Evolutionary conservation across 2,888 invertebrate species (phyloP).

Genomic region (Philopedon plagiatum): DNA sequence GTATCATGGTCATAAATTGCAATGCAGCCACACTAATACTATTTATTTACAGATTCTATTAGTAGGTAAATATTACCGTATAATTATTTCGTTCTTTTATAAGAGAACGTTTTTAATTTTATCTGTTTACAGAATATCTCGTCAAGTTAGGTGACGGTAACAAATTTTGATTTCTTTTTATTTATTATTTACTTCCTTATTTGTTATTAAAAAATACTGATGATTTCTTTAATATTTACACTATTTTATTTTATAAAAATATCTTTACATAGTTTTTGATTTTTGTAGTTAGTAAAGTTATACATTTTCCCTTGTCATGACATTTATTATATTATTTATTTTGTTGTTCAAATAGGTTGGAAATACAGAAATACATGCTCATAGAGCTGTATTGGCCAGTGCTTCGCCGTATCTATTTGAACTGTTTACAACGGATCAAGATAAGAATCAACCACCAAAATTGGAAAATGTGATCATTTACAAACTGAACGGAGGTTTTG

Average conservation of each 20-base stretch:
- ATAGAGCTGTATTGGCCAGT: slow-evolving; percentile 85
- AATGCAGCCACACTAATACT: slow-evolving; percentile 27
- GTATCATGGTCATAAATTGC: slow-evolving; percentile 1
- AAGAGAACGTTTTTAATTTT: slow-evolving; percentile 66
- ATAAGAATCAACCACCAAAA: slow-evolving; percentile 63
- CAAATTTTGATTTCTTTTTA: slow-evolving; percentile 57
- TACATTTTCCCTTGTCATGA: slow-evolving; percentile 20
- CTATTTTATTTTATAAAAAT: background rate
- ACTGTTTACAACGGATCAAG: slow-evolving; percentile 76
- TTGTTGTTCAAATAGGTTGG: slow-evolving; percentile 71
- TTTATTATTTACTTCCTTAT: slow-evolving; percentile 37
- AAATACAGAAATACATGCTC: slow-evolving; percentile 81
- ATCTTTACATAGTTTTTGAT: background rate
- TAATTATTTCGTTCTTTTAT: slow-evolving; percentile 50
- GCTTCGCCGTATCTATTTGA: slow-evolving; percentile 85
- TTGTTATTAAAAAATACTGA: slow-evolving; percentile 49
- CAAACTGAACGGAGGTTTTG: slow-evolving; percentile 76
- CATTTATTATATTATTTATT: slow-evolving; percentile 29
- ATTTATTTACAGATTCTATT: slow-evolving; percentile 27
- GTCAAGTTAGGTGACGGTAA: slow-evolving; percentile 65
- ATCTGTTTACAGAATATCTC: slow-evolving; percentile 67
- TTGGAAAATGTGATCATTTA: slow-evolving; percentile 72
- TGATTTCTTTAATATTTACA: slow-evolving; percentile 53
- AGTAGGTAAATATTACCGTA: slow-evolving; percentile 30
- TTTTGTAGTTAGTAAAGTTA: slow-evolving; percentile 1